phyloP scores from a whole-genome alignment of 2,113 vertebrate genomes.

The Arizona elegans region DNA sequence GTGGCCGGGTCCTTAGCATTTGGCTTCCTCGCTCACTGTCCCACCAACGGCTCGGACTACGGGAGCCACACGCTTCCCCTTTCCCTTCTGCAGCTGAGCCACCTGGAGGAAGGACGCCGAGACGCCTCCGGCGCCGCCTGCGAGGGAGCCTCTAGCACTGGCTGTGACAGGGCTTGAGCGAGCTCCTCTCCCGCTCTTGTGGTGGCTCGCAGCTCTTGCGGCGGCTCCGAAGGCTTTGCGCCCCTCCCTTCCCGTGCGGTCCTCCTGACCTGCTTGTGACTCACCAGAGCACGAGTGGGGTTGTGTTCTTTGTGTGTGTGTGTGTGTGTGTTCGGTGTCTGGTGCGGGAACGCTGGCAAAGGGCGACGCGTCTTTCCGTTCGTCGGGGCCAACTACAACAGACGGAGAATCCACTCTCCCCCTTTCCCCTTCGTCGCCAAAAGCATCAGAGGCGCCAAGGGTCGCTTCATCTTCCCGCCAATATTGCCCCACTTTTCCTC shows the following conservation, averaged over 20 bases:
- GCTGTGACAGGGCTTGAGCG: not conserved
- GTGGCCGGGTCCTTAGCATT: not conserved
- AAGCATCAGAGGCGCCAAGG: not conserved
- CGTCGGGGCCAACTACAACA: not conserved
- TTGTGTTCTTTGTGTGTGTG: not conserved
- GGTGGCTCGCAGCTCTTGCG: conserved; percentile 52
- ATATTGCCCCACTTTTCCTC: not conserved
- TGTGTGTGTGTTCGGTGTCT: not conserved
- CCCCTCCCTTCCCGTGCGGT: not conserved
- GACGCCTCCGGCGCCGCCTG: not conserved
- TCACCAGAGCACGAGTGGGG: not conserved
- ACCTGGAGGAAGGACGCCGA: conserved; percentile 25
- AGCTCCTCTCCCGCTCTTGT: conserved; percentile 38
- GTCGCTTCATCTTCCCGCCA: not conserved
- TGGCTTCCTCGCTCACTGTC: not conserved
- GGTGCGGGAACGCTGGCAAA: not conserved
- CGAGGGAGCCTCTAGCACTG: not conserved
- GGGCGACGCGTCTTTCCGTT: not conserved
- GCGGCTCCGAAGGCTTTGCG: conserved; percentile 61
- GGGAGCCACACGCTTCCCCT: not conserved
- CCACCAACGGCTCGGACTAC: too few relatives aligned
- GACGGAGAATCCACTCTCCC: not conserved
- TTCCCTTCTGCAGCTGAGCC: not conserved
- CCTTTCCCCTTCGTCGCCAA: not conserved
- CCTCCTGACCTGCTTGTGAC: conserved; percentile 16